Percentiles rank a stretch among this genome's conserved stretches.
Conservation (phyloP, 30 jellyfish, hydroid and myxozoan species). For the Mastigias papua region DNA sequence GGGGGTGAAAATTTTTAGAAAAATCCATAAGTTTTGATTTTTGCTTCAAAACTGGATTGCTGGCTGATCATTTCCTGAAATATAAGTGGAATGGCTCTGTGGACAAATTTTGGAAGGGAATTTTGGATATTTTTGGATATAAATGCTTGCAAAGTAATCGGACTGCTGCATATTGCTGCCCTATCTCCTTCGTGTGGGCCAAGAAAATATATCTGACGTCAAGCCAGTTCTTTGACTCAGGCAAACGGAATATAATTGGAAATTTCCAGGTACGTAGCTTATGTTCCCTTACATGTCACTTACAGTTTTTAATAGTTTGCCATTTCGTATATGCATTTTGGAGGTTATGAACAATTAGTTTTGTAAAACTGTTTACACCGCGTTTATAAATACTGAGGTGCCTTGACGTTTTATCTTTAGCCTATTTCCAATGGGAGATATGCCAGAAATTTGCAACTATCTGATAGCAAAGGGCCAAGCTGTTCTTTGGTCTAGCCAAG, state of each 20-base stretch:
- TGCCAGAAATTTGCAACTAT: conserved; percentile 86
- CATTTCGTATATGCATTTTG: too few species aligned
- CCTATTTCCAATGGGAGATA: conserved; percentile 94
- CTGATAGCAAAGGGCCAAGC: conserved; percentile 88
- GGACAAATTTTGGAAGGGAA: too few species aligned
- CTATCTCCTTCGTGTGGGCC: background rate
- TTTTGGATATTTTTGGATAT: too few species aligned
- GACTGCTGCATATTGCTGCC: too few species aligned
- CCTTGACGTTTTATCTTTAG: conserved; percentile 28
- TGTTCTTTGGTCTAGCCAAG: conserved; percentile 95
- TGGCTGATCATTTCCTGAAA: too few species aligned
- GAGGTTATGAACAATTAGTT: too few species aligned
- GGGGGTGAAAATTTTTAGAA: too few species aligned
- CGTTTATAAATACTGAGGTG: background rate
- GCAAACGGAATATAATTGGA: background rate
- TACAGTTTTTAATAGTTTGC: too few species aligned
- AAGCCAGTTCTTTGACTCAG: background rate
- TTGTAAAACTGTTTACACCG: background rate
- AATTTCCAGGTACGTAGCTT: background rate
- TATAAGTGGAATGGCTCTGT: too few species aligned
- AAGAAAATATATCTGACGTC: background rate
- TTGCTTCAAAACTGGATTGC: too few species aligned
- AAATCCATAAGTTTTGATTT: too few species aligned
- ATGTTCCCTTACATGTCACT: background rate
- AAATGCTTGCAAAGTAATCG: too few species aligned